These are phyloP conservation scores for Alcis repandata DNA, from an alignment of 2,888 invertebrate species.

Conservation along the genomic window DNA sequence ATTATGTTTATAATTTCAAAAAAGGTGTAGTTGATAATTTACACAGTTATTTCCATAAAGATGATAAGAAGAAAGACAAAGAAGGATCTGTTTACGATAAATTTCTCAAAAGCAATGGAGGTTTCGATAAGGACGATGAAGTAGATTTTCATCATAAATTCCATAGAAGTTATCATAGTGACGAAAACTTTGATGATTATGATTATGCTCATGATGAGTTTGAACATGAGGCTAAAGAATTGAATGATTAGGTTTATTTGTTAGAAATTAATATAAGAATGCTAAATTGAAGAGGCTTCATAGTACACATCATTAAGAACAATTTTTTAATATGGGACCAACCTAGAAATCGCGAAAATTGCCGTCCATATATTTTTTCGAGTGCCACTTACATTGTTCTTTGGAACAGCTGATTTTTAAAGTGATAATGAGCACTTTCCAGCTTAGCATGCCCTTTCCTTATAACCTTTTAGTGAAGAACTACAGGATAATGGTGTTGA, in stretches of 20 bases:
- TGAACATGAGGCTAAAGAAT: slow-evolving; percentile 4
- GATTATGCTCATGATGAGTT: slow-evolving; percentile 10
- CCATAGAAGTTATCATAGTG: slow-evolving; percentile 7
- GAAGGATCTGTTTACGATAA: background rate
- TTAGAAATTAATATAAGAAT: background rate
- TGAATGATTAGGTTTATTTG: slow-evolving; percentile 10
- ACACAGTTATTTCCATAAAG: slow-evolving; percentile 54
- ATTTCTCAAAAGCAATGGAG: slow-evolving; percentile 15
- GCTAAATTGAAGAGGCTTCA: background rate
- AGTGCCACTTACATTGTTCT: no score
- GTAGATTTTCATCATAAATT: slow-evolving; percentile 12
- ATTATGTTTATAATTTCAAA: slow-evolving; percentile 56
- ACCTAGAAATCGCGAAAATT: no score
- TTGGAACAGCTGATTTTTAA: no score
- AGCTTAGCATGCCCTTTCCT: no score
- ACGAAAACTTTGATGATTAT: slow-evolving; percentile 14
- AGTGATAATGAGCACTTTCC: no score
- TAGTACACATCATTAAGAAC: background rate
- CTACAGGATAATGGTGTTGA: no score
- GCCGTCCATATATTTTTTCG: no score
- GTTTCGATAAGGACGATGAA: slow-evolving; percentile 14
- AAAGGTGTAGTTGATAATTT: slow-evolving; percentile 59
- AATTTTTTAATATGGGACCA: no score
- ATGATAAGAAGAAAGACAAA: slow-evolving; percentile 33
- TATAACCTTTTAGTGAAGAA: no score